Conservation (phyloP, 1,140 invertebrate species). For the Cylas formicarius region DNA sequence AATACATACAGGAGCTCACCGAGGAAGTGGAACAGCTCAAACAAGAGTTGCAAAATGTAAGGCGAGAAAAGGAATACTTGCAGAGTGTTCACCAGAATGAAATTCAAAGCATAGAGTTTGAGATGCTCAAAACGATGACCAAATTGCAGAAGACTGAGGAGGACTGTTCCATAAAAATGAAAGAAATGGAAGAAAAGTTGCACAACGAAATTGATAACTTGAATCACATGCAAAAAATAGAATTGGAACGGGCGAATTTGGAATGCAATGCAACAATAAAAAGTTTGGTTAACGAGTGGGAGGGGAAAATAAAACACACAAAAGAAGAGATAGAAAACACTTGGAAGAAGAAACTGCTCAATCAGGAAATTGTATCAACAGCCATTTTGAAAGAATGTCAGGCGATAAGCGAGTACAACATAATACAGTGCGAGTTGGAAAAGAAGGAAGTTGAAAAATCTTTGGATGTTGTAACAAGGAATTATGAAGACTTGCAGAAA, state of each 20-base stretch:
- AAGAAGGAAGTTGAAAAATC: constrained; percentile 44
- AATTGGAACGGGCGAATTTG: constrained; percentile 23
- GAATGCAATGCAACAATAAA: constrained; percentile 38
- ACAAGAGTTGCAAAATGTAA: constrained; percentile 38
- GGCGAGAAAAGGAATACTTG: constrained; percentile 36
- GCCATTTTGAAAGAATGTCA: constrained; percentile 47
- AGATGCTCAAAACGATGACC: constrained; percentile 29
- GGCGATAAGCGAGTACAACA: constrained; percentile 45
- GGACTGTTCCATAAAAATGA: constrained; percentile 13
- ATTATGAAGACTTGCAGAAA: constrained; percentile 38
- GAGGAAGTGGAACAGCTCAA: constrained; percentile 39
- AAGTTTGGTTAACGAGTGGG: constrained; percentile 36
- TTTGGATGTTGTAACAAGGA: constrained; percentile 40
- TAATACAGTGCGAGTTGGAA: constrained; percentile 47
- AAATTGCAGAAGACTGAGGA: constrained; percentile 29
- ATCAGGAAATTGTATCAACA: constrained; percentile 41
- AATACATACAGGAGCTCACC: constrained; percentile 36
- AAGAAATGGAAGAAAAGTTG: constrained; percentile 19
- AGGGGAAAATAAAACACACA: constrained; percentile 3
- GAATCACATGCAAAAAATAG: constrained; percentile 26
- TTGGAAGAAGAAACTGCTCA: constrained; percentile 36
- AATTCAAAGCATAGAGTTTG: constrained; percentile 30
- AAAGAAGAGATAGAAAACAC: constrained; percentile 40
- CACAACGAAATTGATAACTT: constrained; percentile 36
- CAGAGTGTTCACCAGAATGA: constrained; percentile 26